Percentiles rank a stretch among this genome's conserved stretches.
These are phyloP conservation scores for Caenorhabditis briggsae DNA, from an alignment of 1,140 invertebrate species.

Conservation along the genomic window DNA sequence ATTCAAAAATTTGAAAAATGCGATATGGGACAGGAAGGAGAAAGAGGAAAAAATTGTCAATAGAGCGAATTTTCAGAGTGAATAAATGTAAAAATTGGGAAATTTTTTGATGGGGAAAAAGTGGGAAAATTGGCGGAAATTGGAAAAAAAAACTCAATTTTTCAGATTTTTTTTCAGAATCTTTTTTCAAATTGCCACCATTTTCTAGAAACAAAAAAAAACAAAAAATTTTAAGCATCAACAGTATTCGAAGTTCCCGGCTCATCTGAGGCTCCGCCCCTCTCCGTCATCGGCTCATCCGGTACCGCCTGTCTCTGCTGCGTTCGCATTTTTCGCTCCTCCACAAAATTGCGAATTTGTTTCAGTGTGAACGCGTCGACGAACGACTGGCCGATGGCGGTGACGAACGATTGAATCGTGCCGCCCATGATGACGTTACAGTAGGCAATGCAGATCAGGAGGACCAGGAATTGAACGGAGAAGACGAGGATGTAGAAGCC, in stretches of 20 bases:
- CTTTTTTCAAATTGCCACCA: too few relatives aligned
- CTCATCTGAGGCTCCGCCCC: not conserved
- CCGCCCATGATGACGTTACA: constrained; percentile 57
- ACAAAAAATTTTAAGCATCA: not conserved
- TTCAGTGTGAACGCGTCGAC: constrained; percentile 1
- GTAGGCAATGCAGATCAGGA: constrained; percentile 46
- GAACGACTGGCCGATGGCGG: constrained; percentile 7
- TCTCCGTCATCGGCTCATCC: constrained; percentile 37
- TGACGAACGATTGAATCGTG: constrained; percentile 19
- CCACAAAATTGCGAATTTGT: constrained; percentile 1
- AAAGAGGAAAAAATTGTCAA: too few relatives aligned
- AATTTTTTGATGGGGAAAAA: too few relatives aligned
- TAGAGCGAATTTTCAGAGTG: too few relatives aligned
- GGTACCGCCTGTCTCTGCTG: constrained; percentile 5
- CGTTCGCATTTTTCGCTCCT: constrained; percentile 25
- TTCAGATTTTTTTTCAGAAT: too few relatives aligned
- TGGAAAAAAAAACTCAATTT: too few relatives aligned
- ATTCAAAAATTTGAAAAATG: too few relatives aligned
- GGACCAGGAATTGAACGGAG: constrained; percentile 43
- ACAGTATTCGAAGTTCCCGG: not conserved
- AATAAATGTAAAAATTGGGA: too few relatives aligned
- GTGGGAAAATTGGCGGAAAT: too few relatives aligned
- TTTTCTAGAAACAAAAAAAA: too few relatives aligned
- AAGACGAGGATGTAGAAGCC: constrained; percentile 30
- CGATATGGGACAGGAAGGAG: too few relatives aligned